A percentile compares a stretch with the other conserved stretches of the same genome.
These are phyloP conservation scores for Leptarthrus brevirostris DNA, from an alignment of 2,888 invertebrate genomes.

Conservation along the genomic window DNA sequence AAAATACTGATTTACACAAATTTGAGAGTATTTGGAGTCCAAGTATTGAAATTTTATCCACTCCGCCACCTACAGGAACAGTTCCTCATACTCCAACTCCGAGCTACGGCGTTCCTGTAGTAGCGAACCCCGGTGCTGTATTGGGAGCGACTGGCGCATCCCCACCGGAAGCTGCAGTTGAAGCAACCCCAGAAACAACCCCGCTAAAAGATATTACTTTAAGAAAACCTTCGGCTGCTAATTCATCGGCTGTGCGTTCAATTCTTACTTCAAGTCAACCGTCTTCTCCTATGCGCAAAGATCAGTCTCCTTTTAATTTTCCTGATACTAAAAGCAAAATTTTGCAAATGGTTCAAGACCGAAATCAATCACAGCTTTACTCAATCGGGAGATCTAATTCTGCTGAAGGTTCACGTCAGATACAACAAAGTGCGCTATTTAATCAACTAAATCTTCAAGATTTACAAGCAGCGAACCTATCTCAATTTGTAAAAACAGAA, in stretches of 20 bases:
- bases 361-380: slow-evolving; percentile 51
- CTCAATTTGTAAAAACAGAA: slow-evolving; percentile 6
- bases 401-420: slow-evolving; percentile 20
- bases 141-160: slow-evolving; percentile 72
- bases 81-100: slow-evolving; percentile 70
- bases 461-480: slow-evolving; percentile 4
- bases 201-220: slow-evolving; percentile 75
- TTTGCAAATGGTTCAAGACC: slow-evolving; percentile 52
- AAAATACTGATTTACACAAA: slow-evolving; percentile 52
- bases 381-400: slow-evolving; percentile 29
- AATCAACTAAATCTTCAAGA: slow-evolving; percentile 9
- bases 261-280: slow-evolving; percentile 72
- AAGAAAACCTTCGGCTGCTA: slow-evolving; percentile 69
- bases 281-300: slow-evolving; percentile 77
- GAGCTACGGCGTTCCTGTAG: slow-evolving; percentile 67
- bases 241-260: slow-evolving; percentile 76
- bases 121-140: slow-evolving; percentile 54
- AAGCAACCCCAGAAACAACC: slow-evolving; percentile 90
- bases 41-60: slow-evolving; percentile 62
- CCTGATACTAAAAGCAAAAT: slow-evolving; percentile 58
- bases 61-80: slow-evolving; percentile 66
- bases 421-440: slow-evolving; percentile 2
- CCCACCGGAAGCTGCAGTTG: slow-evolving; percentile 88
- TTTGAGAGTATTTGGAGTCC: slow-evolving; percentile 64
- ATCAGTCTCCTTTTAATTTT: slow-evolving; percentile 71